Percentiles rank a stretch among this genome's conserved stretches.
phyloP scores from a whole-genome alignment of 2,797 vertebrate species.

The Limosa lapponica region DNA sequence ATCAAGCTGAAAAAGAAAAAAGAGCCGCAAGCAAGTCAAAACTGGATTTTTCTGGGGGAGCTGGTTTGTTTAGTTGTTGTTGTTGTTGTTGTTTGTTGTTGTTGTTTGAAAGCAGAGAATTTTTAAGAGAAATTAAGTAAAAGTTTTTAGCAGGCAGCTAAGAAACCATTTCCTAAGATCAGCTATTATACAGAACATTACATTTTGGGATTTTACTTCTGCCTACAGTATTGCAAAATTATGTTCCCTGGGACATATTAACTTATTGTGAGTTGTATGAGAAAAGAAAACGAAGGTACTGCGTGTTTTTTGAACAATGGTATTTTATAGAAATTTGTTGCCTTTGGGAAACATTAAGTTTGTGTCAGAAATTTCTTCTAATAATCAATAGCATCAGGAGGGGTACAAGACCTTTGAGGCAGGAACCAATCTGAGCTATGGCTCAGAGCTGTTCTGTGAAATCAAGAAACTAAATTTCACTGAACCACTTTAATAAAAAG shows the following conservation, averaged over 20 bases:
- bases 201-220: neutral
- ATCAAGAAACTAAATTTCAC: conserved; percentile 4
- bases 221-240: neutral
- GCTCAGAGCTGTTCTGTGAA: neutral
- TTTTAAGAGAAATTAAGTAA: neutral
- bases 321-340: neutral
- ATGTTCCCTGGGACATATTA: neutral
- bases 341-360: neutral
- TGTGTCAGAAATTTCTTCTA: neutral
- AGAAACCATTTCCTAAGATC: neutral
- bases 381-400: neutral
- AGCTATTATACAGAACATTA: neutral
- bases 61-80: neutral
- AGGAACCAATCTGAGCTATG: neutral
- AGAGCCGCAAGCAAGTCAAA: neutral
- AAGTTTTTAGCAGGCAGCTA: neutral
- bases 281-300: neutral
- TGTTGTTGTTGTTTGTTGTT: accelerated
- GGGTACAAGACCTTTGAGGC: neutral
- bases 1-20: neutral
- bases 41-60: neutral
- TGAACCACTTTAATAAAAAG: neutral
- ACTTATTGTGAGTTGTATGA: neutral
- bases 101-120: neutral
- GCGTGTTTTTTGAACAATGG: neutral